Percentiles rank a stretch among this genome's conserved stretches.
phyloP scores from a whole-genome alignment of 37 sponge, comb jelly and placozoan genomes.

The Aphrocallistes beatrix region DNA sequence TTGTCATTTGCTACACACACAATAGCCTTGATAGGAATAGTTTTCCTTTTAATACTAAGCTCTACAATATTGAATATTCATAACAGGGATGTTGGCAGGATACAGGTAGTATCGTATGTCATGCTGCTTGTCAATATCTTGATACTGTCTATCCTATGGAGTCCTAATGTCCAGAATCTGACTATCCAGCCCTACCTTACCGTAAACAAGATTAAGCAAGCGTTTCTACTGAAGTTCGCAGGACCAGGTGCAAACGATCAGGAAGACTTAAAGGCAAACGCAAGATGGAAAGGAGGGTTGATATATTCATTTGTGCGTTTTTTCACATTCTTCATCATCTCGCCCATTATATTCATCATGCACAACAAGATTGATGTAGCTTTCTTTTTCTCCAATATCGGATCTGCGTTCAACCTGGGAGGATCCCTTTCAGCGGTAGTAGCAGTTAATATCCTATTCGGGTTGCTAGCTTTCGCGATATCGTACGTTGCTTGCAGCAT shows the following conservation, averaged over 20 bases:
- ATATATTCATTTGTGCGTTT: background rate
- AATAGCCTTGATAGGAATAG: background rate
- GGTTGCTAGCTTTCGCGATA: background rate
- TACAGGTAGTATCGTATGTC: background rate
- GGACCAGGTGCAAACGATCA: background rate
- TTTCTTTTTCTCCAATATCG: background rate
- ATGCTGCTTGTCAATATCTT: background rate
- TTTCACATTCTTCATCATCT: background rate
- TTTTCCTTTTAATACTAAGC: background rate
- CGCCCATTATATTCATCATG: background rate
- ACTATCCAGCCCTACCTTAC: background rate
- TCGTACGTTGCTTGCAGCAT: background rate
- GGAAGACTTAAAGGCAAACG: background rate
- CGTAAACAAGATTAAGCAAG: background rate
- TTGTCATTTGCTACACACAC: background rate
- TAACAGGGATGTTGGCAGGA: background rate
- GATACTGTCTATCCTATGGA: background rate
- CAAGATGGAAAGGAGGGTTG: background rate
- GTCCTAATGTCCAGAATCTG: slow-evolving; percentile 6
- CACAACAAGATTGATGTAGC: background rate
- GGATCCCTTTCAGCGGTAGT: background rate
- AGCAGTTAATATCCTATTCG: background rate
- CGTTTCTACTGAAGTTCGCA: background rate
- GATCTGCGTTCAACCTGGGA: background rate
- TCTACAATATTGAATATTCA: background rate